Percentiles rank a stretch among this genome's conserved stretches.
Conservation (phyloP, 2,113 vertebrate species). For the Cathartes aura region DNA sequence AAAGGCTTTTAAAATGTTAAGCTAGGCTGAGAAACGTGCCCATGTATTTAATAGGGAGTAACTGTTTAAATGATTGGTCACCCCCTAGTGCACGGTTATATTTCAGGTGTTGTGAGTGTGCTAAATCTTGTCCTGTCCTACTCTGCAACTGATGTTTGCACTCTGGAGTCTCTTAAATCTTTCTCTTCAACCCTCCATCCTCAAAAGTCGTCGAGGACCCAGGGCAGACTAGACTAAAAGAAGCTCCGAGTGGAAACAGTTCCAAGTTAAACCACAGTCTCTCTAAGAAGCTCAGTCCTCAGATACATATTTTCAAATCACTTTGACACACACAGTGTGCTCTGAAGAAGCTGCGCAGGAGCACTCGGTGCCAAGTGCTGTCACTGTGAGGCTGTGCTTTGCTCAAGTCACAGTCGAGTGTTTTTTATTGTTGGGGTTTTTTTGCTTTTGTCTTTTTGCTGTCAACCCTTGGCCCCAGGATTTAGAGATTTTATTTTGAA, state of each 20-base stretch:
- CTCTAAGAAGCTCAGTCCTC: background rate
- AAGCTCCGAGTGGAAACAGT: background rate
- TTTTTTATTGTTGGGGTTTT: too few relatives aligned
- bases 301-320: background rate
- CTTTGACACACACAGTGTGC: rapidly evolving
- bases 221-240: background rate
- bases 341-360: background rate
- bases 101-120: conserved; percentile 61
- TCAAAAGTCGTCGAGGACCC: background rate
- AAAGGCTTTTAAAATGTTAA: conserved; percentile 25
- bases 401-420: background rate
- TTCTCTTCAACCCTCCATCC: background rate
- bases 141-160: conserved; percentile 6
- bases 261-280: background rate
- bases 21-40: conserved; percentile 44
- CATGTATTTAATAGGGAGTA: conserved; percentile 63
- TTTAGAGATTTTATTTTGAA: background rate
- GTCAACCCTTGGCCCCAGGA: background rate
- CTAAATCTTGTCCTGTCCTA: conserved; percentile 51
- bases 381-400: background rate
- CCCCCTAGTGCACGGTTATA: conserved; percentile 9
- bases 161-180: conserved; percentile 32
- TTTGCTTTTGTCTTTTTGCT: background rate
- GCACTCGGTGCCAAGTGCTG: background rate
- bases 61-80: conserved; percentile 65